Percentiles rank a stretch among this genome's conserved stretches.
Evolutionary conservation across 2,113 vertebrate species (phyloP).

Genomic region (Sapayoa aenigma): DNA sequence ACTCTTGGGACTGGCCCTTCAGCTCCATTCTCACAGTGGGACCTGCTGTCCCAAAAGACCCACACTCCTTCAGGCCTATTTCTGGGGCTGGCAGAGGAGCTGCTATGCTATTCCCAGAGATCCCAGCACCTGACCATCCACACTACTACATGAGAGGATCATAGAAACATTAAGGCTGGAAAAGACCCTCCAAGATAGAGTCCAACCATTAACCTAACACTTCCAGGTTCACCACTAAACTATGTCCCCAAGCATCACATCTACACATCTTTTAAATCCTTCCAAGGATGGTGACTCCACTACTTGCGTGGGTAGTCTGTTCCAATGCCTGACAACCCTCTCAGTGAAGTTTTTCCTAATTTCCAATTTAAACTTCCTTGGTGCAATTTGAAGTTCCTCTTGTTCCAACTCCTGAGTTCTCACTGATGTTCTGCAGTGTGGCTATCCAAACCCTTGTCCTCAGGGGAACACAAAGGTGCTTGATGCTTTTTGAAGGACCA

Average conservation of each 20-base stretch:
- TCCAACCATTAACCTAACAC: not conserved
- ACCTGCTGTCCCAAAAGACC: not conserved
- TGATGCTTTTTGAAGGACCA: not conserved
- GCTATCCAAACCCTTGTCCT: not conserved
- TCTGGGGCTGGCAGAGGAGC: not conserved
- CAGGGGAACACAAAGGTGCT: not conserved
- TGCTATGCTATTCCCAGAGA: not conserved
- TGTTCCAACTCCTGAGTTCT: not conserved
- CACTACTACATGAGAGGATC: not conserved
- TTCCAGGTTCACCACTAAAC: not conserved
- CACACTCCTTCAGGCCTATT: not conserved
- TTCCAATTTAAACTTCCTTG: not conserved
- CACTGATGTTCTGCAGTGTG: accelerated
- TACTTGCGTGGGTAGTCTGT: not conserved
- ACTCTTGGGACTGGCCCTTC: not conserved
- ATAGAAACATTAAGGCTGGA: not conserved
- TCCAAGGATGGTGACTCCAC: not conserved
- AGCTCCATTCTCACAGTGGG: not conserved
- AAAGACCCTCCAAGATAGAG: not conserved
- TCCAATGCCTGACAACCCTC: not conserved
- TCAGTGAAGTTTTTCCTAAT: not conserved
- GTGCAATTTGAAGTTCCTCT: not conserved
- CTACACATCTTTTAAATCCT: not conserved
- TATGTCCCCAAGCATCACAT: not conserved
- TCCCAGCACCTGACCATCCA: accelerated